Evolutionary conservation across 2,113 vertebrate genomes (phyloP), one percentile per base, ranked within the genome.

Genomic region (Elachura formosa): DNA sequence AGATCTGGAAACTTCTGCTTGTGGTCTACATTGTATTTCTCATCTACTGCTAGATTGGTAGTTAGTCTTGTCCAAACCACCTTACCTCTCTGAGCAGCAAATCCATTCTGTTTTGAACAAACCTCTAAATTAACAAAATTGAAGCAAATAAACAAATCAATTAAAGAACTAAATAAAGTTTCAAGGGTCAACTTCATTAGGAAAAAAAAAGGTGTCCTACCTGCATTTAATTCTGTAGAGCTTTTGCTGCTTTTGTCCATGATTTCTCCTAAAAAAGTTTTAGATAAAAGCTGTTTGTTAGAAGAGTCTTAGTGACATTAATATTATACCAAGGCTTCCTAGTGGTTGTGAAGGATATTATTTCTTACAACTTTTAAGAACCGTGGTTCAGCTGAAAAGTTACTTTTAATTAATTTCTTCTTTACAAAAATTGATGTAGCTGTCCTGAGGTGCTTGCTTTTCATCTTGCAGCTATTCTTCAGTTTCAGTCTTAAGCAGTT

Each of bases 151-250:
- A 4, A 4, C 18, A 11, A 45, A 45, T n/a, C 3, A 41, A 23
- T 31, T 59, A 1, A n/a, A 79, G 81, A 77, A 12, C 3, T 40
- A 25, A 38, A 34, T n/a, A 0, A 48, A 43, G 7, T 49, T 77
- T 77, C 8, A 43, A 61, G 33, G 20, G 28, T 38, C 10, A 58
- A 3, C 15, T 48, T 51, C 7, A 13, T 28, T 34, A n/a, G 26
- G 19, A 7, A 16, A 12, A 40, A 14, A 15, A 34, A 41, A 9
- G 0, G 0, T 5, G 1, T 12, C 26, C 2, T 22, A 6, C 31
- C 10, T 87, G 5, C 4, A 1, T 52, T 51, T 43, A 82, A 51
- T 13, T 25, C 40, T 51, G 15, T 41, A 49, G 31, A 82, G 56
- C 2, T 52, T 48, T 2, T 33, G 5, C 5, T 51, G n/a, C 9